Evolutionary conservation across 1,140 invertebrate species (phyloP), one percentile per base, ranked within the genome.

Genomic region (Colletes gigas): DNA sequence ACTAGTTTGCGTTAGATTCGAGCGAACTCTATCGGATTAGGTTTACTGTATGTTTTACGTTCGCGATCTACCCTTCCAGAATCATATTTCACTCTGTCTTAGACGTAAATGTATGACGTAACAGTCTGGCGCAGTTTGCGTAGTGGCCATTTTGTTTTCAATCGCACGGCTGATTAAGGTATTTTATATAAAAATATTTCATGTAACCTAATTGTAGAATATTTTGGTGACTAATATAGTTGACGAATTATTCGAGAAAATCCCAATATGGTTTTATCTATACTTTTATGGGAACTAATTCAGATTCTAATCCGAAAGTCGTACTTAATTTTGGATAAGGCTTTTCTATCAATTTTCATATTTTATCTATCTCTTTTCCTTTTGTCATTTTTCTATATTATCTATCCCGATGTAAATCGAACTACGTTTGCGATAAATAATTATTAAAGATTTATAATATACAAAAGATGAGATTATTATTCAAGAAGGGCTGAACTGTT

Each of bases 71-170:
- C n/a, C 7, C 10, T 70, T 21, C 19, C 66, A 72, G 59, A 72
- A 21, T 78, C 14, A 62, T 52, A 19, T 19, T 66, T 44, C 44
- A 60, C 52, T 78, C 30, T 80, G 19, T 52, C 30, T 17, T 67
- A 60, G 52, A 12, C 6, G 14, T 19, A 73, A 15, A 15, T 63
- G 70, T 57, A 84, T 92, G 90, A 92, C 89, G 91, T 92, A 92
- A 92, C 88, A 78, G 76, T 84, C 83, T 85, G 72, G 72, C 82
- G 72, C 71, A 68, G 79, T 86, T 87, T 82, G 63, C 59, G 88
- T 88, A 92, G 91, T 92, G 87, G 91, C 92, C 91, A 93, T 93
- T 91, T 93, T 93, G 92, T 92, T 92, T 90, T 87, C 90, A 81
- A 89, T 89, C 50, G 80, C 85, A 88, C 84, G 88, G 80, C 88